phyloP scores from a whole-genome alignment of 2,797 vertebrate species.

The Thripadectes ignobilis region DNA sequence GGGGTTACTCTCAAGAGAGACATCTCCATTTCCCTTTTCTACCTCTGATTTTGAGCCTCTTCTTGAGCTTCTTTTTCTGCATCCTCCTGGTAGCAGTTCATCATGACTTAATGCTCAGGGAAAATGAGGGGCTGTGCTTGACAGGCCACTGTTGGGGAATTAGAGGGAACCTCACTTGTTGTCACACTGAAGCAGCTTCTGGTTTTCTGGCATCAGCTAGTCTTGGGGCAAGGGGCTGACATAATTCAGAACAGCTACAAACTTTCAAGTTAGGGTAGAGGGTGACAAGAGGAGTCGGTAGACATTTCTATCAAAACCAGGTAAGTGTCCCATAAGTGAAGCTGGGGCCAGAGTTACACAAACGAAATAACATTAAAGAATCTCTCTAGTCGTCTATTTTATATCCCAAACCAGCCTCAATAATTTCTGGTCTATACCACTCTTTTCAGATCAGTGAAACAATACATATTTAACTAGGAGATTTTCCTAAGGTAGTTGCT shows the following conservation, averaged over 20 bases:
- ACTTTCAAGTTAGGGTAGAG: not conserved
- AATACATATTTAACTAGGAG: not conserved
- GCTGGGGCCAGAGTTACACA: not conserved
- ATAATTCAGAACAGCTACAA: not conserved
- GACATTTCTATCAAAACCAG: not conserved
- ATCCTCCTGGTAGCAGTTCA: not conserved
- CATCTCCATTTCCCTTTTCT: not conserved
- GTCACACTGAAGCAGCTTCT: not conserved
- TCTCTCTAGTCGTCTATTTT: not conserved
- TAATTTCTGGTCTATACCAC: not conserved
- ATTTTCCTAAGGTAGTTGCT: not conserved
- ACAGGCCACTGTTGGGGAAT: not conserved
- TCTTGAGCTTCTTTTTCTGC: not conserved
- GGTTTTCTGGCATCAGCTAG: not conserved
- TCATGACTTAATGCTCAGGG: not conserved
- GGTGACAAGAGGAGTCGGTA: not conserved
- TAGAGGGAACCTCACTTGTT: not conserved
- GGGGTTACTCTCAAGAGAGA: not conserved
- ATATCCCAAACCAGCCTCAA: not conserved
- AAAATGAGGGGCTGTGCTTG: not conserved
- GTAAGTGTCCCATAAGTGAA: not conserved
- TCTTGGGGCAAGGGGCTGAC: not conserved
- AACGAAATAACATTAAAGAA: not conserved
- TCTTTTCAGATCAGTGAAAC: not conserved
- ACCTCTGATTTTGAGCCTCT: not conserved